Evolutionary conservation across 2,888 invertebrate species (phyloP), one percentile per base, ranked within the genome.

Genomic region (Thysanoteuthis rhombus): DNA sequence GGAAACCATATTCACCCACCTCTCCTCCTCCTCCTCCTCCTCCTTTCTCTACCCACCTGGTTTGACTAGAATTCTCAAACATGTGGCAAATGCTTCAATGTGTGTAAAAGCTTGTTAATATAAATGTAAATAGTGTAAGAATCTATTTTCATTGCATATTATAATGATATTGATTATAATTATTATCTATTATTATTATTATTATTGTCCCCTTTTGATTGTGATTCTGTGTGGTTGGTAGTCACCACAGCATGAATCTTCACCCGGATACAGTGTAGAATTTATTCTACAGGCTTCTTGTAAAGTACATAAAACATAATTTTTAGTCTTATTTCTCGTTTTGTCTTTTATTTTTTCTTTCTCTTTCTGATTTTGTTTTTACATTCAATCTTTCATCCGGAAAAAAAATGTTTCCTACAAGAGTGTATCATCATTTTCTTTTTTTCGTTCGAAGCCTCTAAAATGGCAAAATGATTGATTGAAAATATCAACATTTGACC

Each of bases 41-140:
- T 75, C 75, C 2, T n/a, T n/a, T n/a, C n/a, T n/a, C 47, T 47
- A 47, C 2, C 52, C 52, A 12, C 36, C 12, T 75, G n/a, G 16
- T 10, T n/a, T n/a, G 75, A 75, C 16, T 75, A 75, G 75, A 75
- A 75, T 75, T 75, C 19, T 75, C 75, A 75, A 16, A 75, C 36
- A 16, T 75, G n/a, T 75, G 75, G n/a, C 36, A 75, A 75, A 75
- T 75, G n/a, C n/a, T 75, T 75, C 75, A 75, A 75, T n/a, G 92
- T 92, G 92, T 92, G n/a, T 40, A 45, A 92, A 40, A 92, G 92
- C 39, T 92, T 40, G 22, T 92, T 45, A 75, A 75, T 75, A 92
- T 92, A 40, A 92, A 92, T 93, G 52, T 93, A 93, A 93, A 93
- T 93, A 58, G 93, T 58, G 93, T 93, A 93, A 93, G 47, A 93